Evolutionary conservation across 1,140 invertebrate genomes (phyloP).

Genomic region (Nasonia giraulti): DNA sequence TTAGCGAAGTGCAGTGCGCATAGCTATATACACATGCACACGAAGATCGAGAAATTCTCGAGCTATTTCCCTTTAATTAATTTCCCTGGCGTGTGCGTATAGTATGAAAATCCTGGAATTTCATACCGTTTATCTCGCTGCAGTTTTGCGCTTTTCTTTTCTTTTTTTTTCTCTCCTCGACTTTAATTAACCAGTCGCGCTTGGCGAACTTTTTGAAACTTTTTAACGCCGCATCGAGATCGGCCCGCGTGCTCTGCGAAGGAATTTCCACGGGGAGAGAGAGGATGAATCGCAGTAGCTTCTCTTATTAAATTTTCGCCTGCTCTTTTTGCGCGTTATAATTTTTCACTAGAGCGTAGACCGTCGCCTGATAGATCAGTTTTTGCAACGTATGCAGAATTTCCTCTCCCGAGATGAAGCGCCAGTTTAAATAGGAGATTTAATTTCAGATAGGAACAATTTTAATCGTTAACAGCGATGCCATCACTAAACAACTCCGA

Average conservation of each 20-base stretch:
- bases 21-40: neutral
- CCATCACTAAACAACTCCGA: too few species aligned
- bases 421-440: neutral
- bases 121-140: neutral
- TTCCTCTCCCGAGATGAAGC: neutral
- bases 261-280: neutral
- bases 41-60: constrained; percentile 39
- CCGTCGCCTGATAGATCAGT: neutral
- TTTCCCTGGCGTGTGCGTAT: constrained; percentile 26
- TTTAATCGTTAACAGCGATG: neutral
- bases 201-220: neutral
- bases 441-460: neutral
- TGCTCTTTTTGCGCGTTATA: neutral
- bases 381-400: neutral
- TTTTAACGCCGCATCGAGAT: neutral
- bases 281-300: neutral
- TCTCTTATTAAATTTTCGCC: constrained; percentile 21
- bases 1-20: neutral
- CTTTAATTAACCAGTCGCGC: constrained; percentile 11
- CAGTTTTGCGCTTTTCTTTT: too few species aligned
- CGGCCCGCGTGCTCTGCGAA: neutral
- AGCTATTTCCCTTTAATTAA: constrained; percentile 47
- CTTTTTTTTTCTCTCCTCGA: neutral
- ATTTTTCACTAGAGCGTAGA: neutral
- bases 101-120: constrained; percentile 33